phyloP scores from a whole-genome alignment of 2,888 invertebrate species.

The Vandiemenella viatica region DNA sequence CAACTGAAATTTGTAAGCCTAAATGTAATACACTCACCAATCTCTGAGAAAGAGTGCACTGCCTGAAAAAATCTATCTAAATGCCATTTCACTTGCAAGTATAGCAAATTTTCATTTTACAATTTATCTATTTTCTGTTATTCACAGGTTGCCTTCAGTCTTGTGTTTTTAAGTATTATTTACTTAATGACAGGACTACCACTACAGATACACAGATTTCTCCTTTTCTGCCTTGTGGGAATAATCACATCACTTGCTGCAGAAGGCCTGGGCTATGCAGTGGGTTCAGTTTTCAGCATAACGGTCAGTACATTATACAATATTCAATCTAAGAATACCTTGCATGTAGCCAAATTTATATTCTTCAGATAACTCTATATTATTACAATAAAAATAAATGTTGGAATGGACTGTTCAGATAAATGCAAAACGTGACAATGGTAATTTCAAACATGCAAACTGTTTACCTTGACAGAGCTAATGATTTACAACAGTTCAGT shows the following conservation, averaged over 20 bases:
- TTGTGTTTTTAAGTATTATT: constrained; percentile 41
- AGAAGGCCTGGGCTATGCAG: constrained; percentile 63
- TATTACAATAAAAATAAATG: no score
- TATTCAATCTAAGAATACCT: no score
- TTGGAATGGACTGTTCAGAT: no score
- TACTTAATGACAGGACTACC: constrained; percentile 58
- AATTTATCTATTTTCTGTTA: background rate
- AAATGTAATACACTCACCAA: no score
- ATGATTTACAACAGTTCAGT: no score
- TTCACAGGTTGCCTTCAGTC: constrained; percentile 38
- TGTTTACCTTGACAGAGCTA: no score
- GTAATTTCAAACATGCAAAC: no score
- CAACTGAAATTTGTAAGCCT: no score
- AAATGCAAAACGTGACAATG: no score
- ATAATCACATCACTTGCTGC: constrained; percentile 56
- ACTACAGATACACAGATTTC: constrained; percentile 43
- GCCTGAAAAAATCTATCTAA: no score
- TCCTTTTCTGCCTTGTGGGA: constrained; percentile 48
- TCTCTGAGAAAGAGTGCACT: no score
- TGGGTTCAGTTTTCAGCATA: constrained; percentile 53
- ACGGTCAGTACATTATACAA: constrained; percentile 33
- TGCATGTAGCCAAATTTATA: background rate
- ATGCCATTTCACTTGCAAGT: background rate
- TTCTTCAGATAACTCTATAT: no score
- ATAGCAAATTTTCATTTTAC: background rate